Base-by-base conservation (phyloP, 1,140 invertebrate genomes). In the Amyelois transitella region DNA sequence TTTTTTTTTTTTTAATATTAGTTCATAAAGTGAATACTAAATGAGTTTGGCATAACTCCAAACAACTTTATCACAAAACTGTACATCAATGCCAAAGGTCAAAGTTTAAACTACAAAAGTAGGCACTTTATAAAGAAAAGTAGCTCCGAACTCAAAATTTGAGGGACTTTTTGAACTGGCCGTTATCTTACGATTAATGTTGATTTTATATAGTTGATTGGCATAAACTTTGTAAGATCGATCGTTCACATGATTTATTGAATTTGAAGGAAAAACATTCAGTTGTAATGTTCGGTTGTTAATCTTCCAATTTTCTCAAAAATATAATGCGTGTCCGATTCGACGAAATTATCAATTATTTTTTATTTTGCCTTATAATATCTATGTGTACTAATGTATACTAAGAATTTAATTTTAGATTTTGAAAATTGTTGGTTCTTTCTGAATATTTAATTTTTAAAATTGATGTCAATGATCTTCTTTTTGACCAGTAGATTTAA, bases 141-240 rank as follows among this genome's bases (percentile, higher is more conserved):
- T 48, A 20, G 18, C 18, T 17, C n/a, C 18, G 45, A 22, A 22
- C 45, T 21, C 20, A 14, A 48, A 48, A 12, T 48, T 48, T 21
- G 45, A 55, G 45, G 24, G 47, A 55, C 45, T 50, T 49, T 55
- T 55, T 55, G 45, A 28, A 55, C 53, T 19, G 14, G 17, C 22
- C 7, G 52, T 54, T 54, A 47, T 54, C 52, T 54, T 54, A 54
- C 43, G 52, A 47, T 17, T 38, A 43, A 19, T 54, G 52, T 54
- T 54, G 43, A 22, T 28, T 54, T 54, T 54, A 25, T 43, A 22
- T 54, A 28, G 48, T 47, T 54, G 52, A 54, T 54, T 47, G 52
- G 52, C 22, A 54, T 25, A 5, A 25, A 50, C 22, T 25, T 50
- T 38, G 25, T 6, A 14, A 38, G 32, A 38, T 14, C 32, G n/a